Percentiles rank a stretch among this genome's conserved stretches.
Evolutionary conservation across 2,113 vertebrate genomes (phyloP).

Genomic region (Murina feae): DNA sequence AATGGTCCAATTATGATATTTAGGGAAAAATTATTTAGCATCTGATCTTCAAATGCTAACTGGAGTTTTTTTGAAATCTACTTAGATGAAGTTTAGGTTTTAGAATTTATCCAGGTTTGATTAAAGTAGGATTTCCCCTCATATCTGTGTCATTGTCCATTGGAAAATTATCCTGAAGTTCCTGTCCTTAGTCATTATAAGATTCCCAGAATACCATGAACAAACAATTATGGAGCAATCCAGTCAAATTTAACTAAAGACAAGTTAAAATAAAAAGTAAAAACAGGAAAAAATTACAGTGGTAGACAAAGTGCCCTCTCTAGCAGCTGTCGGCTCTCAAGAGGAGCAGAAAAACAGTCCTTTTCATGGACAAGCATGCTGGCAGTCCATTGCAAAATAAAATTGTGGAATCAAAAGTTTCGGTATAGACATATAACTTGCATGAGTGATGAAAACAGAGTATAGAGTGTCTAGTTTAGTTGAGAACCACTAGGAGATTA

Average conservation of each 20-base stretch:
- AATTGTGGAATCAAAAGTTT: constrained; percentile 52
- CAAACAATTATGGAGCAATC: constrained; percentile 59
- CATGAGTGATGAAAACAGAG: constrained; percentile 78
- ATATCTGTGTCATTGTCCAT: background rate
- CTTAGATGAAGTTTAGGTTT: constrained; percentile 42
- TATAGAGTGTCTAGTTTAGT: constrained; percentile 74
- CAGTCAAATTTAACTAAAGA: constrained; percentile 63
- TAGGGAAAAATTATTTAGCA: constrained; percentile 17
- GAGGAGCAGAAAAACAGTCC: constrained; percentile 73
- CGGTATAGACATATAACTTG: constrained; percentile 76
- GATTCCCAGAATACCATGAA: constrained; percentile 57
- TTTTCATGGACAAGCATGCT: constrained; percentile 85
- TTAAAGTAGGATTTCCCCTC: constrained; percentile 39
- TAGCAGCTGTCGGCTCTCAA: constrained; percentile 46
- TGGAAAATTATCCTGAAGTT: constrained; percentile 37
- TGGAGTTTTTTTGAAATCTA: constrained; percentile 15
- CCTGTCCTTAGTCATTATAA: constrained; percentile 45
- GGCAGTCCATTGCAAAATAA: constrained; percentile 81
- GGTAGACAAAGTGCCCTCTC: constrained; percentile 52
- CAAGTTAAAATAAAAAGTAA: constrained; percentile 54
- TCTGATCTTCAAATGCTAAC: constrained; percentile 43
- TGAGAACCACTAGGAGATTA: constrained; percentile 69
- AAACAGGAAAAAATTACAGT: constrained; percentile 63
- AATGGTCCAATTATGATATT: constrained; percentile 31
- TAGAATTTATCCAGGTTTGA: constrained; percentile 40